Percentiles rank a stretch among this genome's conserved stretches.
phyloP scores from a whole-genome alignment of 2,113 vertebrate species.

The cattle (Bos taurus) region DNA sequence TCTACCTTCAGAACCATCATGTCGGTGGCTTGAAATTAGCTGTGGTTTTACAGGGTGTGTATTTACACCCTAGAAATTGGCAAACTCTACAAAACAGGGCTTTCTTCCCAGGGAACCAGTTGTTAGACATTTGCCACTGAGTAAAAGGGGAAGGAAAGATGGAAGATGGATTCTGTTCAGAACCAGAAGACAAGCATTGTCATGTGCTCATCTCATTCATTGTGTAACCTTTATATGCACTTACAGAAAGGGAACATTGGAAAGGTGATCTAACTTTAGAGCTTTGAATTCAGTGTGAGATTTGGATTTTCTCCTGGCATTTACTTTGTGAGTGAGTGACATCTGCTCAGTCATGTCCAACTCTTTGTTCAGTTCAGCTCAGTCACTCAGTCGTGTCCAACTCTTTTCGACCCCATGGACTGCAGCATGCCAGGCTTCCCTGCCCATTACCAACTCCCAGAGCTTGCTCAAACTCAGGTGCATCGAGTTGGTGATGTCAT shows the following conservation, averaged over 20 bases:
- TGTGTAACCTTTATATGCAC: background rate
- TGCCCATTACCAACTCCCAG: background rate
- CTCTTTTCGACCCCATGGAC: background rate
- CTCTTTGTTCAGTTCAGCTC: background rate
- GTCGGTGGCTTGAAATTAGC: background rate
- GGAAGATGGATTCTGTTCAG: background rate
- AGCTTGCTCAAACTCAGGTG: background rate
- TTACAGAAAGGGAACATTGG: background rate
- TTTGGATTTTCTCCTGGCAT: background rate
- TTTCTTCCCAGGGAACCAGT: background rate
- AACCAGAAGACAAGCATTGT: background rate
- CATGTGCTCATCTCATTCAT: background rate
- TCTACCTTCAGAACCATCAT: background rate
- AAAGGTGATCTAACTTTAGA: background rate
- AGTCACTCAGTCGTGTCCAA: background rate
- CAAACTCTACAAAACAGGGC: background rate
- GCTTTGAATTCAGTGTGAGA: background rate
- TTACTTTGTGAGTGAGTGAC: background rate
- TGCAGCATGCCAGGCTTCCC: background rate
- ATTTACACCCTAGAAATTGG: background rate
- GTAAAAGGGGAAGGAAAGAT: background rate
- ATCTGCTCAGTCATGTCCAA: background rate
- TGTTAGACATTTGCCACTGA: background rate
- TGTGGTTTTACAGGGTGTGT: background rate
- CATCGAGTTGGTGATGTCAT: background rate